phyloP scores from a whole-genome alignment of 2,797 vertebrate genomes.

The Todus mexicanus region DNA sequence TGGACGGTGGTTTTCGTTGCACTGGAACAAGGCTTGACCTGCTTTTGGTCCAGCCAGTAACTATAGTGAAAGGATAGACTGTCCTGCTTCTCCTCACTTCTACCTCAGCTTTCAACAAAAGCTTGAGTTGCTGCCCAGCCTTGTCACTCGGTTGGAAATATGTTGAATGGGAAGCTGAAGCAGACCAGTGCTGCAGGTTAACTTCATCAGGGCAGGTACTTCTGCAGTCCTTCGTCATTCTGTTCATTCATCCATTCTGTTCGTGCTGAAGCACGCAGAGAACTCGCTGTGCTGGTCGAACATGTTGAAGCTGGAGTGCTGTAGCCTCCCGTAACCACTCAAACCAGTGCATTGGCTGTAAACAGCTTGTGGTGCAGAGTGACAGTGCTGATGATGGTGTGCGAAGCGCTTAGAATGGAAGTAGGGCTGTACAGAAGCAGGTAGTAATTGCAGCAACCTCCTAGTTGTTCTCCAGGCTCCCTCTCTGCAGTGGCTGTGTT shows the following conservation, averaged over 20 bases:
- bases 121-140: background rate
- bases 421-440: background rate
- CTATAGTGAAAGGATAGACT: background rate
- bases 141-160: background rate
- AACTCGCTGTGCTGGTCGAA: background rate
- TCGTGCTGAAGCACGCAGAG: background rate
- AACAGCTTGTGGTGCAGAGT: background rate
- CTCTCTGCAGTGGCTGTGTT: background rate
- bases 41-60: background rate
- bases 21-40: background rate
- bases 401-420: background rate
- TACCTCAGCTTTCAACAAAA: background rate
- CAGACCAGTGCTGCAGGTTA: background rate
- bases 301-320: background rate
- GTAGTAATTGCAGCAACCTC: background rate
- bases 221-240: background rate
- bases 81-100: background rate
- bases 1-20: background rate
- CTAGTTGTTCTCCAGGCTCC: background rate
- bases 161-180: background rate
- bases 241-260: too few relatives aligned
- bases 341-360: background rate
- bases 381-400: background rate
- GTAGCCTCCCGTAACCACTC: background rate
- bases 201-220: background rate